Percentiles rank a stretch among this genome's conserved stretches.
Evolutionary conservation across 2,888 invertebrate species (phyloP).

Genomic region (Monochamus alternatus): DNA sequence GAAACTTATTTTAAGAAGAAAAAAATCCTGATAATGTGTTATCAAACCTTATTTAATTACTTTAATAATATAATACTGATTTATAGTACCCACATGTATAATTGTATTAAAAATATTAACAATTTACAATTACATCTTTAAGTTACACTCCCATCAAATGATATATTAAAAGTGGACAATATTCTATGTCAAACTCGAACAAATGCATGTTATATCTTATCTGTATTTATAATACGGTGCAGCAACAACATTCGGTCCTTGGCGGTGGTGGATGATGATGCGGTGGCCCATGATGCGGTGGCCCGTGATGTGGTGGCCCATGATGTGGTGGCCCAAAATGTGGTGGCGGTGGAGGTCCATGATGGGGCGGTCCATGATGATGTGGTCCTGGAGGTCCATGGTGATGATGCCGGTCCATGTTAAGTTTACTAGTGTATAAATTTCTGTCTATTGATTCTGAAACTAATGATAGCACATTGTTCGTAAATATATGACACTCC

Average conservation of each 20-base stretch:
- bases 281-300: conserved; percentile 18
- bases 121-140: no score
- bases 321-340: conserved; percentile 20
- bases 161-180: no score
- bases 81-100: no score
- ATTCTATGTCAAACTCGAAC: no score
- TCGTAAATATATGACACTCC: not conserved
- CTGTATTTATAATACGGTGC: conserved; percentile 9
- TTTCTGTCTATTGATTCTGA: not conserved
- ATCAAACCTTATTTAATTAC: no score
- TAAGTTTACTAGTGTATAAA: no score
- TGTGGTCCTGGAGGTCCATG: conserved; percentile 6
- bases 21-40: no score
- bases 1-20: no score
- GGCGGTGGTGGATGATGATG: conserved; percentile 7
- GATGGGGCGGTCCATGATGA: not conserved
- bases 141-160: no score
- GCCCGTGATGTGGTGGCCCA: not conserved
- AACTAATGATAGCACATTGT: not conserved
- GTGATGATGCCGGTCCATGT: conserved; percentile 11
- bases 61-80: no score
- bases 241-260: not conserved
- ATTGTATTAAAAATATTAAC: no score
- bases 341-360: not conserved
- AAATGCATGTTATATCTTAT: not conserved